Conservation (phyloP, 2,888 invertebrate species). For the Slavum lentiscoides region DNA sequence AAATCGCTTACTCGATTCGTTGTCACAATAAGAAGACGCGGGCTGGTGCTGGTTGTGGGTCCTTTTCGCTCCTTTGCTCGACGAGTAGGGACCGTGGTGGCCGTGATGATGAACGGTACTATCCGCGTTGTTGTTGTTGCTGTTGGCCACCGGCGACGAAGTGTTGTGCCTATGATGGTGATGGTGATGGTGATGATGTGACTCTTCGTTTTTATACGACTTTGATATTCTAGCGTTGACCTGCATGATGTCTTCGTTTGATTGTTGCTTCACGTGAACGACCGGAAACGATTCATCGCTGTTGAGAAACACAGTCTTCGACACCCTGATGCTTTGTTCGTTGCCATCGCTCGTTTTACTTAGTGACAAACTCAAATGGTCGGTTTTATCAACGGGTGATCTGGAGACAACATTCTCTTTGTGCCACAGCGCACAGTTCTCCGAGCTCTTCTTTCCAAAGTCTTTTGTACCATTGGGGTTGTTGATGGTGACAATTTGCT, state of each 20-base stretch:
- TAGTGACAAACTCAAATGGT: neutral
- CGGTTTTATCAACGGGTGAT: neutral
- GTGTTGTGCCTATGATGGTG: no score
- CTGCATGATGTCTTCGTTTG: neutral
- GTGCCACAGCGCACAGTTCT: neutral
- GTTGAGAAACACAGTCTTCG: neutral
- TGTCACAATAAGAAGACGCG: neutral
- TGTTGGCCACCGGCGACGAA: no score
- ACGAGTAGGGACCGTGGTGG: neutral
- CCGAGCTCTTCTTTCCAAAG: neutral
- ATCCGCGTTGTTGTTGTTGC: neutral
- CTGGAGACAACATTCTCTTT: neutral
- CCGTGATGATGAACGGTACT: neutral
- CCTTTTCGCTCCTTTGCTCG: conserved; percentile 26
- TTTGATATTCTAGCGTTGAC: conserved; percentile 16
- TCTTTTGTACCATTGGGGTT: neutral
- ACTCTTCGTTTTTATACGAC: neutral
- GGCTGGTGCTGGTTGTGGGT: neutral
- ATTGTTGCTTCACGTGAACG: neutral
- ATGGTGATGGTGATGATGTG: neutral
- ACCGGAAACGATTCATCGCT: neutral
- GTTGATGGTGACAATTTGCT: neutral
- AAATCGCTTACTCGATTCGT: neutral
- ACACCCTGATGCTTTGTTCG: neutral
- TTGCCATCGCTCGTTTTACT: neutral